Base-by-base conservation (phyloP, 2,113 vertebrate species). In the Aviceda subcristata region DNA sequence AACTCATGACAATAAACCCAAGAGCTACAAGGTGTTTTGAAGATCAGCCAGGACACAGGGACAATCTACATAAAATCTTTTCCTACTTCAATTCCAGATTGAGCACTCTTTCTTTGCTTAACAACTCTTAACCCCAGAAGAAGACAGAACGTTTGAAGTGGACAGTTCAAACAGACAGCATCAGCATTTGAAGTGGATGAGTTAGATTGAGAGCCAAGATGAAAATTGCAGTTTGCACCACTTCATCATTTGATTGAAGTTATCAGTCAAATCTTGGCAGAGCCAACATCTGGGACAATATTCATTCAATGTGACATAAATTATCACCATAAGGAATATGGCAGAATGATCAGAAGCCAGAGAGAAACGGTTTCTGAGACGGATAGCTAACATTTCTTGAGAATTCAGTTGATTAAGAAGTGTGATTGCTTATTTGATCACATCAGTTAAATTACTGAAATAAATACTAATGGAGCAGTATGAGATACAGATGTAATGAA, bases 401-500 rank as follows among this genome's bases (percentile, higher is more conserved):
- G 39, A 93, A 85, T 92, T 95, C 72, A 63, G 64, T 86, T 6
- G 2, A 45, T 92, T 87, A 86, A 63, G 76, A 92, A 78, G 19
- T 75, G 64, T 74, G 53, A 84, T 93, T 93, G 86, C 48, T 90
- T 94, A 81, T 92, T 91, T 78, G 86, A 80, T 92, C 64, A 56
- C 46, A 90, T 78, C 48, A 91, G 34, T 88, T 95, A 72, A 93
- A 94, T 92, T 89, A 78, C 56, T 84, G 73, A 81, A 95, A 96
- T 64, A 96, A 94, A 81, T 59, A 85, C 29, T 68, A 81, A 64
- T 72, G 34, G 43, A 90, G 78, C 27, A 72, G 17, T 81, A 75
- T 78, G 51, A 85, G 53, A 86, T 78, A 41, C 66, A 86, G 66
- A 89, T 94, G 73, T 69, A 72, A 86, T 74, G 39, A 92, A 91